These are phyloP conservation scores for Tetraneura akinire DNA, from an alignment of 1,140 invertebrate species.

Conservation along the genomic window DNA sequence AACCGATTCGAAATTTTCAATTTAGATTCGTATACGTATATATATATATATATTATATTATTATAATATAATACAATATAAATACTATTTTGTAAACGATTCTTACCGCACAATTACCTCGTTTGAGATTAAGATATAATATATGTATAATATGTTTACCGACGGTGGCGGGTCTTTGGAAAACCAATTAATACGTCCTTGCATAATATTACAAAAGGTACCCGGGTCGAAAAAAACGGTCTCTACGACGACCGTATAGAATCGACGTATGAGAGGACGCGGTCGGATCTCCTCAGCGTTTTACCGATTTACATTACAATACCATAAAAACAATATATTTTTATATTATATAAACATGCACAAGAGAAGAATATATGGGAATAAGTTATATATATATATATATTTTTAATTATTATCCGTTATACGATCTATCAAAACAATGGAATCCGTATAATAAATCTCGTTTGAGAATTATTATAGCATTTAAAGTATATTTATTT, in stretches of 20 bases:
- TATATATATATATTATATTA: too few relatives aligned
- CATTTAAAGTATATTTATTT: constrained; percentile 22
- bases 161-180: not conserved
- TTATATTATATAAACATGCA: not conserved
- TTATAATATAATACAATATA: too few relatives aligned
- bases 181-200: constrained; percentile 12
- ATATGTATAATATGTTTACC: too few relatives aligned
- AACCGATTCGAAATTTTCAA: too few relatives aligned
- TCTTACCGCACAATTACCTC: not conserved
- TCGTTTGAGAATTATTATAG: too few relatives aligned
- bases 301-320: not conserved
- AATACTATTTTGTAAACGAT: too few relatives aligned
- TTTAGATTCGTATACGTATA: too few relatives aligned
- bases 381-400: too few relatives aligned
- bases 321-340: not conserved
- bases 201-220: not conserved
- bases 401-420: constrained; percentile 35
- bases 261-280: not conserved
- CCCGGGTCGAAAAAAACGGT: too few relatives aligned
- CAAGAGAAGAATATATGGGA: not conserved
- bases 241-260: not conserved
- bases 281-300: not conserved
- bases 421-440: constrained; percentile 25
- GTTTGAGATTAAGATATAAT: not conserved
- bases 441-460: constrained; percentile 41